These are phyloP conservation scores for Orchesella cincta DNA, from an alignment of 1,140 invertebrate genomes.

Conservation along the genomic window DNA sequence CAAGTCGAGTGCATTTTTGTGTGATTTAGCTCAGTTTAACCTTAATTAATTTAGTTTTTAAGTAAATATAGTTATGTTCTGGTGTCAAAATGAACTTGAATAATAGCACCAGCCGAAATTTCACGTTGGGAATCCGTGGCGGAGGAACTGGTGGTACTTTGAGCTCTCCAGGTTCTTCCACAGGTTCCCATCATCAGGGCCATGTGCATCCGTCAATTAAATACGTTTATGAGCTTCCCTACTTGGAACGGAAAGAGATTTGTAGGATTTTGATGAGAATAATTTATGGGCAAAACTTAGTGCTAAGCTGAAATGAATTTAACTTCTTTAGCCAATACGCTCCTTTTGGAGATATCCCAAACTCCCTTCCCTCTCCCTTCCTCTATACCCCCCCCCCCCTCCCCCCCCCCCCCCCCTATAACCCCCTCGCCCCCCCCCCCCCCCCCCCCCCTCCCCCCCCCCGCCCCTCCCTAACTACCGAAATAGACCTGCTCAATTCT, in stretches of 20 bases:
- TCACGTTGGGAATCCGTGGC: not conserved
- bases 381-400: no score
- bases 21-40: no score
- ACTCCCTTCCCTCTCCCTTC: no score
- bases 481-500: no score
- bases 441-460: no score
- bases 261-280: slow-evolving; percentile 76
- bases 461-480: no score
- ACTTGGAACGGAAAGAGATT: slow-evolving; percentile 66
- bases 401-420: no score
- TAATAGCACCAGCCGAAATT: slow-evolving; percentile 20
- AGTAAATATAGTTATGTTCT: not conserved
- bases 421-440: no score
- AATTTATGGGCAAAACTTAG: slow-evolving; percentile 77
- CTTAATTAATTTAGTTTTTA: no score
- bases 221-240: slow-evolving; percentile 75
- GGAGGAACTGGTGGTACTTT: not conserved
- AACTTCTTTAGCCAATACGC: no score
- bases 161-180: not conserved
- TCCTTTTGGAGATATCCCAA: no score
- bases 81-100: slow-evolving; percentile 2
- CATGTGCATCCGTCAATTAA: slow-evolving; percentile 46
- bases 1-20: no score
- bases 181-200: not conserved
- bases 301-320: slow-evolving; percentile 30